Percentiles rank a stretch among this genome's conserved stretches.
Conservation (phyloP, 2,113 vertebrate species). For the Illadopsis cleaveri region DNA sequence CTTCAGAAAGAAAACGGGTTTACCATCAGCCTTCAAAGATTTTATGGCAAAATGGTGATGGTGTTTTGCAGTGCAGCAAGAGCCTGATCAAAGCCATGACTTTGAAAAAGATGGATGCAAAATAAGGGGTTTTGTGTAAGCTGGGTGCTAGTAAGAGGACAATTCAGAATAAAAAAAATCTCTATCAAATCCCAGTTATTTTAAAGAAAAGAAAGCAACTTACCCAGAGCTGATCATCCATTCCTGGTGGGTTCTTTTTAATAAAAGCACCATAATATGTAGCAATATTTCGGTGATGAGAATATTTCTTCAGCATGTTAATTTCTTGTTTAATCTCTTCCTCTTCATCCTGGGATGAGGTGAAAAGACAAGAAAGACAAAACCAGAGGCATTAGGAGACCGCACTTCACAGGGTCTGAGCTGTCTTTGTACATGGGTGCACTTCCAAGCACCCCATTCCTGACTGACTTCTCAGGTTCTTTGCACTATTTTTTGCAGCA, state of each 20-base stretch:
- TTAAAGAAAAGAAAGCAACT: conserved; percentile 6
- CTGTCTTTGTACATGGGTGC: not conserved
- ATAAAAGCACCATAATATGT: conserved; percentile 98
- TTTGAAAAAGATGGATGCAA: not conserved
- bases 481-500: not conserved
- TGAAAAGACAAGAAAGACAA: not conserved
- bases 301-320: conserved; percentile 99
- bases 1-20: not conserved
- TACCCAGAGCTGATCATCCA: conserved; percentile 98
- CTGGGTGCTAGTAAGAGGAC: not conserved
- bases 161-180: not conserved
- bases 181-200: not conserved
- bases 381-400: not conserved
- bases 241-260: conserved; percentile 97
- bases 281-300: conserved; percentile 97
- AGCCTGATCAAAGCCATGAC: not conserved
- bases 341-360: conserved; percentile 89
- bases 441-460: not conserved
- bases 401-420: not conserved
- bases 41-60: not conserved
- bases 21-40: not conserved
- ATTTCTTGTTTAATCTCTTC: conserved; percentile 99
- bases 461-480: not conserved
- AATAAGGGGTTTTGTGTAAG: not conserved
- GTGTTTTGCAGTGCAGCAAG: not conserved